Conservation (phyloP, 2,113 vertebrate genomes). For the Agapornis roseicollis region DNA sequence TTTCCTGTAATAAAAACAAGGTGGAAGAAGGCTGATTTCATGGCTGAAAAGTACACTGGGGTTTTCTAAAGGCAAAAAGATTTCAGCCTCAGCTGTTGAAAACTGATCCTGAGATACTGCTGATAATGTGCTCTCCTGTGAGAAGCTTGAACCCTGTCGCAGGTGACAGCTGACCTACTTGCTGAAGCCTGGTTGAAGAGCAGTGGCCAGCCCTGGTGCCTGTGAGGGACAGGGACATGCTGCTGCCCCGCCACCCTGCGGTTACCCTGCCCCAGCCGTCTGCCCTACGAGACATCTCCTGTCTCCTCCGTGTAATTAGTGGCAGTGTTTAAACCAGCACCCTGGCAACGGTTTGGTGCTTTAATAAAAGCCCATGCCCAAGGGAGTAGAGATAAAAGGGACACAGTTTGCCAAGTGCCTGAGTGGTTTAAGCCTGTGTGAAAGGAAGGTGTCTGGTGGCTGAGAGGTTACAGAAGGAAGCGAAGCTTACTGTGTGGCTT, state of each 20-base stretch:
- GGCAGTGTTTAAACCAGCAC: background rate
- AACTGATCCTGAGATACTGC: slow-evolving; percentile 54
- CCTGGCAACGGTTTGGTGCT: background rate
- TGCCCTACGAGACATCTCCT: background rate
- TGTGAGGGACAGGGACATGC: rapidly evolving
- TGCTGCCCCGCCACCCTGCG: rapidly evolving
- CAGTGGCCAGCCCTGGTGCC: background rate
- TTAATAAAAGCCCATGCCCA: background rate
- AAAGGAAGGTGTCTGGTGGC: background rate
- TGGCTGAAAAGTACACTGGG: background rate
- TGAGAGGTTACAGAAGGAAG: background rate
- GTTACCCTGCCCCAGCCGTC: background rate
- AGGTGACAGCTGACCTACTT: slow-evolving; percentile 74
- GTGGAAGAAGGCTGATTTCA: background rate
- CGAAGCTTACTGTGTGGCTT: background rate
- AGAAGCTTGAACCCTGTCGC: slow-evolving; percentile 27
- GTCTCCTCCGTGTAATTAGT: slow-evolving; percentile 28
- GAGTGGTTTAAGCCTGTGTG: background rate
- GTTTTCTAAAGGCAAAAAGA: slow-evolving; percentile 42
- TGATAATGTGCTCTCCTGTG: background rate
- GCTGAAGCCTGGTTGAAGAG: background rate
- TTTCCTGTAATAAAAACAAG: background rate
- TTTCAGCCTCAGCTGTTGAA: slow-evolving; percentile 70
- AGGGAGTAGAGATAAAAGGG: background rate
- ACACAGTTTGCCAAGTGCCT: background rate